These are phyloP conservation scores for Halcyon senegalensis DNA, from an alignment of 2,113 vertebrate genomes.

Conservation along the genomic window DNA sequence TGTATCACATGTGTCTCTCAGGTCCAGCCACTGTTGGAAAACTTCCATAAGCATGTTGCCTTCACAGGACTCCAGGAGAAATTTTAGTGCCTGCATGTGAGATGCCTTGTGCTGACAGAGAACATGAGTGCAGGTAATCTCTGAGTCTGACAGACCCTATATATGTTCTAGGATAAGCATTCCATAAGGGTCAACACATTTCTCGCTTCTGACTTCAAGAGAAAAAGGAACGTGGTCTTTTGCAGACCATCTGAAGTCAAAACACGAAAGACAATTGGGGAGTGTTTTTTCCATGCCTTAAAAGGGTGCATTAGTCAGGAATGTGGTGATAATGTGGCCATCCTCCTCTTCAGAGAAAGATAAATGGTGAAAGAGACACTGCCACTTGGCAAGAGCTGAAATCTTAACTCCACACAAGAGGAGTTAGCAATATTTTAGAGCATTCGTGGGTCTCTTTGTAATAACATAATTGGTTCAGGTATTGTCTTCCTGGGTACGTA, in stretches of 20 bases:
- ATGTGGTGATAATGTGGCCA: no score
- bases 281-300: no score
- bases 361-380: no score
- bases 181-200: not conserved
- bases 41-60: not conserved
- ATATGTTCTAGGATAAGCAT: not conserved
- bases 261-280: no score
- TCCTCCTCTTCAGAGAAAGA: no score
- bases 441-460: no score
- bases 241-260: no score
- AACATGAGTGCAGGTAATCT: not conserved
- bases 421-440: not conserved
- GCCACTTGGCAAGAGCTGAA: no score
- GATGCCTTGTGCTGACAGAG: not conserved
- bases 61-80: not conserved
- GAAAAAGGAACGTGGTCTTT: no score
- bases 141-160: not conserved
- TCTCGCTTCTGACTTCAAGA: no score
- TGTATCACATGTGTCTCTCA: not conserved
- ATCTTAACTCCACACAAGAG: no score
- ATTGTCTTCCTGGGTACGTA: not conserved
- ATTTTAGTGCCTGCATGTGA: not conserved
- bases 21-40: not conserved
- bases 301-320: no score
- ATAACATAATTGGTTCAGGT: fast-evolving